phyloP scores from a whole-genome alignment of 2,113 vertebrate genomes.

The Ochotona princeps region DNA sequence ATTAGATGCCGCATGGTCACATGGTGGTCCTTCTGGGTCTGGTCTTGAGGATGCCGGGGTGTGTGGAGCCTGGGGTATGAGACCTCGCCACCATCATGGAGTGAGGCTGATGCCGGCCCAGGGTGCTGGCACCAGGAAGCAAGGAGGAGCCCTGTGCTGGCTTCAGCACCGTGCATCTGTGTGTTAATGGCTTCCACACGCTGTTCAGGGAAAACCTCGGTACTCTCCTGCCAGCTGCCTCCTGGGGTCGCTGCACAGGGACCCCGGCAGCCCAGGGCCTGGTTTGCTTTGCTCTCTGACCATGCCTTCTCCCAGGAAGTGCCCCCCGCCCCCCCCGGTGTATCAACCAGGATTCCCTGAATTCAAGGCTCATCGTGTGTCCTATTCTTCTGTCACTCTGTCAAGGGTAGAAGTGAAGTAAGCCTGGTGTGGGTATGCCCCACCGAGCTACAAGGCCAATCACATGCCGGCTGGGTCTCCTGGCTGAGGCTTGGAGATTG shows the following conservation, averaged over 20 bases:
- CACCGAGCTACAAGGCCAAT: fast-evolving
- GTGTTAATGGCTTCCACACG: not conserved
- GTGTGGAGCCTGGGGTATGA: fast-evolving
- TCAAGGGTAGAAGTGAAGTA: not conserved
- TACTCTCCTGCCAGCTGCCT: not conserved
- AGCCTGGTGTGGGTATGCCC: fast-evolving
- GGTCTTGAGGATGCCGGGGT: not conserved
- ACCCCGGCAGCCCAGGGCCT: not conserved
- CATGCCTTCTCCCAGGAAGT: not conserved
- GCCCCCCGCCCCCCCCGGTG: not conserved
- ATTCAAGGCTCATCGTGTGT: not conserved
- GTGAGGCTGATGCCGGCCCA: not conserved
- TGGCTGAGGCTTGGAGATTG: not conserved
- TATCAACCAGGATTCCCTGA: too few relatives aligned
- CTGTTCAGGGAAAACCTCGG: not conserved
- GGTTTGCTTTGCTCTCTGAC: fast-evolving
- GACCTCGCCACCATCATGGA: not conserved
- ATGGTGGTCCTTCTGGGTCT: not conserved
- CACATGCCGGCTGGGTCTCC: fast-evolving
- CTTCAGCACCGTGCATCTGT: not conserved
- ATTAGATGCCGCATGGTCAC: fast-evolving
- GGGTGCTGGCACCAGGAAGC: fast-evolving
- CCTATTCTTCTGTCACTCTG: fast-evolving
- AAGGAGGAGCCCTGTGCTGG: not conserved
- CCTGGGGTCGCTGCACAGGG: not conserved